phyloP scores from a whole-genome alignment of 2,888 invertebrate species.

The Acleris literana region DNA sequence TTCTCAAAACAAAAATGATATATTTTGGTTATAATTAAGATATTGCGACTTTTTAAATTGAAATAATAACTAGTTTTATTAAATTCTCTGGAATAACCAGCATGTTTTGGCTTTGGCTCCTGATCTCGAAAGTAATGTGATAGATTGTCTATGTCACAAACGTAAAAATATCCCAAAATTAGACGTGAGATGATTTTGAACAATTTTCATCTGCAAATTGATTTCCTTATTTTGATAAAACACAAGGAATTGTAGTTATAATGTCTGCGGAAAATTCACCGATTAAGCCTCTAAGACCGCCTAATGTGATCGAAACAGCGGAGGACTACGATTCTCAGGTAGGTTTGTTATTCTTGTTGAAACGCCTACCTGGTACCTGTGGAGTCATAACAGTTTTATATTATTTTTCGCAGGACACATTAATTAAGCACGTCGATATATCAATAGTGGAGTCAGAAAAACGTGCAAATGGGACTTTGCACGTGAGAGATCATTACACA shows the following conservation, averaged over 20 bases:
- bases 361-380: conserved; percentile 64
- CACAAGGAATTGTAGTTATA: conserved; percentile 35
- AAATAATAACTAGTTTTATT: too few species aligned
- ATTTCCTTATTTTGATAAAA: conserved; percentile 26
- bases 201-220: conserved; percentile 30
- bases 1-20: too few species aligned
- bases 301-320: conserved; percentile 62
- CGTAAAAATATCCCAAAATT: conserved; percentile 26
- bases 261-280: conserved; percentile 68
- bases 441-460: conserved; percentile 90
- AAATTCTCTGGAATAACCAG: background rate
- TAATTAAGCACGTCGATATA: conserved; percentile 89
- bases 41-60: too few species aligned
- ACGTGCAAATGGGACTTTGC: conserved; percentile 88
- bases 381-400: conserved; percentile 34
- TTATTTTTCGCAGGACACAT: conserved; percentile 82
- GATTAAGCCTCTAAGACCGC: conserved; percentile 60
- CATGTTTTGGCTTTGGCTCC: background rate
- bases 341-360: conserved; percentile 44
- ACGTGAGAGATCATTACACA: conserved; percentile 89
- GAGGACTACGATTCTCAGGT: conserved; percentile 74
- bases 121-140: background rate
- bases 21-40: too few species aligned
- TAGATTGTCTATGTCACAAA: conserved; percentile 19
- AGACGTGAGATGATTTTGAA: conserved; percentile 35